Conservation (phyloP, 2,797 vertebrate species). For the Naso thynnoides region DNA sequence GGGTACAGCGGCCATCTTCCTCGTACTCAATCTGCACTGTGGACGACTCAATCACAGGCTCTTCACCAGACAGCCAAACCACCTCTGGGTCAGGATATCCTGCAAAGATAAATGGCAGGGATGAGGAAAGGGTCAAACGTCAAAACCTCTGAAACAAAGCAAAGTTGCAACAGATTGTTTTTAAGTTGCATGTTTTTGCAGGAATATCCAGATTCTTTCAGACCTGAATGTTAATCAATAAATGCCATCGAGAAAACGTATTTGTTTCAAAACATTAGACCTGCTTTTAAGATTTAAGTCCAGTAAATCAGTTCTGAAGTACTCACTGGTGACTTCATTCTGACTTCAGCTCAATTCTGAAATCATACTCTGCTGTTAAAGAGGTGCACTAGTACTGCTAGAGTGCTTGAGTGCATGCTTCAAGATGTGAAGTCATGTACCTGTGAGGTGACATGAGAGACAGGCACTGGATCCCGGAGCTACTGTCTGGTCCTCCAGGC, state of each 20-base stretch:
- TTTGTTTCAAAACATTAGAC: too few species aligned
- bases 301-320: too few species aligned
- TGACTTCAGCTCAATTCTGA: too few species aligned
- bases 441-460: slow-evolving; percentile 84
- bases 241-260: too few species aligned
- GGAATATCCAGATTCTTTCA: too few species aligned
- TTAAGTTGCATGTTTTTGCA: not conserved
- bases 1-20: slow-evolving; percentile 84
- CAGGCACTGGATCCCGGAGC: slow-evolving; percentile 62
- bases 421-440: slow-evolving; percentile 54
- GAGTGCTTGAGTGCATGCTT: not conserved
- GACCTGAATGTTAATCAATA: too few species aligned
- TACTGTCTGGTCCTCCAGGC: slow-evolving; percentile 69
- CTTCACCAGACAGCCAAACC: slow-evolving; percentile 82
- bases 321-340: too few species aligned
- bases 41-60: slow-evolving; percentile 77
- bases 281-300: too few species aligned
- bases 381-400: not conserved
- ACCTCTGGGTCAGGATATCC: slow-evolving; percentile 89
- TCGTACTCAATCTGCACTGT: slow-evolving; percentile 83
- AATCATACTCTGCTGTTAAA: not conserved
- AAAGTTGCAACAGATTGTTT: not conserved
- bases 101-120: slow-evolving; percentile 40
- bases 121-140: not conserved
- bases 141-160: not conserved